phyloP scores from a whole-genome alignment of 2,888 invertebrate genomes.

The Eurois occulta region DNA sequence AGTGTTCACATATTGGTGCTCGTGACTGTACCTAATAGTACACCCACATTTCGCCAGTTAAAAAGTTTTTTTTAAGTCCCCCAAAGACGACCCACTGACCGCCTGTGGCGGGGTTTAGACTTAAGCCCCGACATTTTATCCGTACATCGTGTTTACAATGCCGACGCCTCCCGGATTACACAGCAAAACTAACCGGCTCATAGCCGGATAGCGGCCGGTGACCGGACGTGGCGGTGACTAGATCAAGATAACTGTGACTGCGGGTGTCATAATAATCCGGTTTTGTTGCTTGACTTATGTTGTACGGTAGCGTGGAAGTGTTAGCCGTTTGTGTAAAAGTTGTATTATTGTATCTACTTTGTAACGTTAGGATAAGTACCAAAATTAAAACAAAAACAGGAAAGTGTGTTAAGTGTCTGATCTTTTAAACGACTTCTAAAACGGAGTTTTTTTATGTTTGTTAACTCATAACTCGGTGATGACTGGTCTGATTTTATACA shows the following conservation, averaged over 20 bases:
- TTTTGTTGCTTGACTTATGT: slow-evolving; percentile 1
- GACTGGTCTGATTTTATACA: no score
- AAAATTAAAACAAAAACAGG: no score
- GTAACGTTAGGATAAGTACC: not conserved
- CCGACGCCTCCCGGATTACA: slow-evolving; percentile 18
- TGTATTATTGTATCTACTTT: not conserved
- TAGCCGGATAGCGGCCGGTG: slow-evolving; percentile 33
- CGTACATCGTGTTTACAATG: not conserved
- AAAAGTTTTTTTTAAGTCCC: no score
- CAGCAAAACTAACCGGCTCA: slow-evolving; percentile 19
- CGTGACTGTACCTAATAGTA: no score
- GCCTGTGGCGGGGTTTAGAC: no score
- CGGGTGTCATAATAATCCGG: slow-evolving; percentile 17
- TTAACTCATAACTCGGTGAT: no score
- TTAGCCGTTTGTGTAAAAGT: not conserved
- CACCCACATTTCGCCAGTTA: no score
- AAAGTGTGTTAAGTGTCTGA: no score
- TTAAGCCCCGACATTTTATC: not conserved
- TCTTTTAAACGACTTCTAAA: no score
- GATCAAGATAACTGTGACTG: slow-evolving; percentile 30
- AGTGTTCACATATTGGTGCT: no score
- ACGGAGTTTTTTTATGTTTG: no score
- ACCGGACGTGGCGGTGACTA: slow-evolving; percentile 36
- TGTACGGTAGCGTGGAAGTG: not conserved
- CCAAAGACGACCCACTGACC: no score